These are phyloP conservation scores for Gallinago paraguaiae DNA, from an alignment of 2,113 vertebrate genomes.

Conservation along the genomic window DNA sequence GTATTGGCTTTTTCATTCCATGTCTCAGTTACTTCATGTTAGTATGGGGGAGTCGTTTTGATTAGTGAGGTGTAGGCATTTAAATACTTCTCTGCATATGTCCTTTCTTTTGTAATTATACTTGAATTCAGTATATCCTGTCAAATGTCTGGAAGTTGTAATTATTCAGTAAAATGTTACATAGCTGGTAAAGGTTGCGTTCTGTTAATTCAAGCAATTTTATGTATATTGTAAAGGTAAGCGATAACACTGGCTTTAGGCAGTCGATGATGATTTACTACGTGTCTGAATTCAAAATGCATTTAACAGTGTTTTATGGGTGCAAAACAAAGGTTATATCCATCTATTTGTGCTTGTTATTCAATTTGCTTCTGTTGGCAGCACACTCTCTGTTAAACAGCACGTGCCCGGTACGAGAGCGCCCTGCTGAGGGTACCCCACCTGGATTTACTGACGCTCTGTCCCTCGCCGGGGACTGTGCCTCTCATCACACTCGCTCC, in stretches of 20 bases:
- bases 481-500: not conserved
- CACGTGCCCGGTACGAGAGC: accelerated
- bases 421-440: not conserved
- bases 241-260: not conserved
- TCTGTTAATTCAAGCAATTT: constrained; percentile 20
- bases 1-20: not conserved
- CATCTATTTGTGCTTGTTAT: not conserved
- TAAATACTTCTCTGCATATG: not conserved
- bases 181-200: not conserved
- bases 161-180: constrained; percentile 54
- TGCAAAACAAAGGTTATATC: not conserved
- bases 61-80: not conserved
- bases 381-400: not conserved
- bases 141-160: constrained; percentile 13
- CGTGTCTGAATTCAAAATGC: not conserved
- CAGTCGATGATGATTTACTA: not conserved
- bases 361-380: not conserved
- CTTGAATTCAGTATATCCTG: not conserved
- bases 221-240: not conserved
- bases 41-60: not conserved
- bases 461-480: not conserved
- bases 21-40: not conserved
- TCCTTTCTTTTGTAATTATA: constrained; percentile 14
- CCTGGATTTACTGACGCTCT: not conserved
- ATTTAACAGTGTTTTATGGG: not conserved